Percentiles rank a stretch among this genome's conserved stretches.
Evolutionary conservation across 2,113 vertebrate genomes (phyloP).

Genomic region (Murina feae): DNA sequence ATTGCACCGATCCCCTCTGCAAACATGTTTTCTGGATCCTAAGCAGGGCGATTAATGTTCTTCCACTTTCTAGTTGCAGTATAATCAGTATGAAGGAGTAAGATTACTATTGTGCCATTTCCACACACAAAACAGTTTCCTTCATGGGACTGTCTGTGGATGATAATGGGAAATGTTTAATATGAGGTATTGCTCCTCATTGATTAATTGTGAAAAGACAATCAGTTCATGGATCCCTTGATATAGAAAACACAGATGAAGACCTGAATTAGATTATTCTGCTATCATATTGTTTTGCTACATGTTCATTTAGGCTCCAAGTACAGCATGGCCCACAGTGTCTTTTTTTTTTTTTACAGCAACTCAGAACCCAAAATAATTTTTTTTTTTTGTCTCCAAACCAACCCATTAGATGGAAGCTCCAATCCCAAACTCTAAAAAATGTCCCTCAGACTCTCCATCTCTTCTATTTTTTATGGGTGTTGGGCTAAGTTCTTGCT

Average conservation of each 20-base stretch:
- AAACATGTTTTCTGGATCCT: constrained; percentile 35
- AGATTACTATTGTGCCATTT: background rate
- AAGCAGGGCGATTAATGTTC: constrained; percentile 2
- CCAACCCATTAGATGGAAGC: background rate
- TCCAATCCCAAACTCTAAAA: background rate
- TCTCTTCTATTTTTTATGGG: background rate
- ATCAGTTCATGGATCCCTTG: background rate
- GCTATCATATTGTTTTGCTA: background rate
- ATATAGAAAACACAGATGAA: background rate
- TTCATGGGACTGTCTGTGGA: background rate
- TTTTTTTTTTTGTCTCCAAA: background rate
- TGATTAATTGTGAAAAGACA: background rate
- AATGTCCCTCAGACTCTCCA: background rate
- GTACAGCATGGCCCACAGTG: background rate
- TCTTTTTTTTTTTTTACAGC: background rate
- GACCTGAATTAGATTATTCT: background rate
- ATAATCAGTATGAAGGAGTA: background rate
- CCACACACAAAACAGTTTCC: background rate
- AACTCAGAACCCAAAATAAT: background rate
- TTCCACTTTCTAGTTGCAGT: background rate
- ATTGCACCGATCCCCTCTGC: background rate
- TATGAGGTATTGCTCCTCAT: background rate
- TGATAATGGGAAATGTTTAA: background rate
- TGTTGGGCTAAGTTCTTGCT: background rate
- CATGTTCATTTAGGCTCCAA: background rate